These are phyloP conservation scores for Drosophila planitibia DNA, from an alignment of 2,888 invertebrate species.

Conservation along the genomic window DNA sequence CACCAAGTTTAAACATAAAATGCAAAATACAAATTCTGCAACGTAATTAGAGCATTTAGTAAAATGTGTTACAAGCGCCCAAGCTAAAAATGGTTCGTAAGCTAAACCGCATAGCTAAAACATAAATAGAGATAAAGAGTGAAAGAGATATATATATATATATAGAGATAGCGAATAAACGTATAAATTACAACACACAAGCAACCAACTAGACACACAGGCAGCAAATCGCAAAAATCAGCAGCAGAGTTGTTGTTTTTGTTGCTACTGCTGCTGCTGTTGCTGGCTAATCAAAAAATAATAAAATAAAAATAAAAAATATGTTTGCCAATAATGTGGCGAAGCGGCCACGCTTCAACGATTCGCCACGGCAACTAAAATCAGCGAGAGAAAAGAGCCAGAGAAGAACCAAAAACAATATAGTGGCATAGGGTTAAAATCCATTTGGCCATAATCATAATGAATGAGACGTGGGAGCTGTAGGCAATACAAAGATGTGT, in stretches of 20 bases:
- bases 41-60: conserved; percentile 73
- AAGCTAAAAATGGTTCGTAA: conserved; percentile 52
- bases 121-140: conserved; percentile 10
- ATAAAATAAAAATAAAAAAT: conserved; percentile 66
- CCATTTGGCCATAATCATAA: conserved; percentile 36
- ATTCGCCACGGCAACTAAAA: conserved; percentile 54
- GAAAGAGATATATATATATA: conserved; percentile 3
- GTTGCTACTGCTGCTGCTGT: conserved; percentile 26
- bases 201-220: conserved; percentile 42
- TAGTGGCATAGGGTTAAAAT: conserved; percentile 10
- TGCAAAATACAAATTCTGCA: conserved; percentile 50
- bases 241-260: conserved; percentile 11
- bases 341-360: conserved; percentile 73
- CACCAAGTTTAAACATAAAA: conserved; percentile 24
- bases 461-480: conserved; percentile 13
- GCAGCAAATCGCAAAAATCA: conserved; percentile 34
- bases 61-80: conserved; percentile 38
- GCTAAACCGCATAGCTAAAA: conserved; percentile 33
- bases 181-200: conserved; percentile 73
- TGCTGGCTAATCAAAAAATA: conserved; percentile 60
- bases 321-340: conserved; percentile 73
- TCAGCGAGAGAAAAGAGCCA: conserved; percentile 39
- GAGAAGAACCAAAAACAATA: conserved; percentile 31
- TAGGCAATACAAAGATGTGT: conserved; percentile 1
- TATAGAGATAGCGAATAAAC: conserved; percentile 45